Evolutionary conservation across 2,888 invertebrate species (phyloP), one percentile per base, ranked within the genome.

Genomic region (Apomyelois bistriatella): DNA sequence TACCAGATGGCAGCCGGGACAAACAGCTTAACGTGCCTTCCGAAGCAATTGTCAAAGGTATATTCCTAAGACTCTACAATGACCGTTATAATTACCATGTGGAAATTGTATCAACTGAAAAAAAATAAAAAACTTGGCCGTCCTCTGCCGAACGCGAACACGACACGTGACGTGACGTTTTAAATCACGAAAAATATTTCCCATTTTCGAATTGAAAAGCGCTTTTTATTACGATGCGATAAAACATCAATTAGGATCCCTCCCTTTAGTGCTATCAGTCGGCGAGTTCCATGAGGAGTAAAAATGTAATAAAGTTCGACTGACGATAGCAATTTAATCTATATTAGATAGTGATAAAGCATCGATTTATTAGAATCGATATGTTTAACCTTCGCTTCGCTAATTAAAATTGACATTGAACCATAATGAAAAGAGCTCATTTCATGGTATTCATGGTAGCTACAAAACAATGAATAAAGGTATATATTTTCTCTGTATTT

Each of bases 201-300:
- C 43, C 43, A 46, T 46, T 46, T 13, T 8, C 30, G 9, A 9
- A 15, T 16, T 46, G 10, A 46, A 46, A 46, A 15, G 46, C 22
- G 9, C 9, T 46, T 28, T 32, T 32, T 32, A 46, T 12, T 15
- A 15, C 30, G 46, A 46, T 43, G 12, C 13, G 46, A 46, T 32
- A 32, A 35, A 48, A 49, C 48, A 43, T 41, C 37, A 35, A 12
- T 53, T 53, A 42, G 53, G 40, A 35, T 32, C 4, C 46, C 40
- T 48, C 8, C 4, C 7, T 15, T 16, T 40, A 16, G 38, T 16
- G 15, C 10, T 16, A 40, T 38, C 38, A 38, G 38, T 22, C 5
- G 5, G 22, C 22, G 3, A 22, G 22, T 8, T 2, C 15, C 7
- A 16, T 54, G 28, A n/a, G 30, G 28, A 43, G 28, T 30, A 43